phyloP scores from a whole-genome alignment of 2,797 vertebrate genomes.

The Sebastolobus altivelis region DNA sequence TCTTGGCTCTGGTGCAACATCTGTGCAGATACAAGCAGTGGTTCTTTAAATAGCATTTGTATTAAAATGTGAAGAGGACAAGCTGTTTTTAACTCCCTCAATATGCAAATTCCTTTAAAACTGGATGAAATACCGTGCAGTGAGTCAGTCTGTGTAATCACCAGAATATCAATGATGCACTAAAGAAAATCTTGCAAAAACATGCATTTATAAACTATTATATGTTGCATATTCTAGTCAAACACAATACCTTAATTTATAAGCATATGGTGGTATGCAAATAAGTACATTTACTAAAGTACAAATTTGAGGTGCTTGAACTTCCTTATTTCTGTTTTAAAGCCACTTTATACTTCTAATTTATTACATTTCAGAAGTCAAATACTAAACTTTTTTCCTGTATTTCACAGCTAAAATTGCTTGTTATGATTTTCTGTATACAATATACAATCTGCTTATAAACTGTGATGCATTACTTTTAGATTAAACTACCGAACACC shows the following conservation, averaged over 20 bases:
- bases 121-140: not conserved
- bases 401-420: not conserved
- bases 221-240: not conserved
- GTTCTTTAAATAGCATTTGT: conserved; percentile 48
- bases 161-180: not conserved
- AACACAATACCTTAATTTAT: not conserved
- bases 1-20: conserved; percentile 48
- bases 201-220: not conserved
- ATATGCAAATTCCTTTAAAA: not conserved
- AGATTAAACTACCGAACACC: not conserved
- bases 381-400: not conserved
- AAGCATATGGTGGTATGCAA: not conserved
- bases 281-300: not conserved
- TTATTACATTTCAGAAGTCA: not conserved
- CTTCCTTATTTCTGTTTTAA: not conserved
- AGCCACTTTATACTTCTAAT: not conserved
- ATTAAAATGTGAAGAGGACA: conserved; percentile 16
- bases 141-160: not conserved
- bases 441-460: not conserved
- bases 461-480: not conserved
- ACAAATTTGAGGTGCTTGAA: not conserved
- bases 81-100: conserved; percentile 22
- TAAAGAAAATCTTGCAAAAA: not conserved
- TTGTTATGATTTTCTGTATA: not conserved
- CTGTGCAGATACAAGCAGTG: conserved; percentile 44